phyloP scores from a whole-genome alignment of 1,140 invertebrate species.

The Pomacea maculata region DNA sequence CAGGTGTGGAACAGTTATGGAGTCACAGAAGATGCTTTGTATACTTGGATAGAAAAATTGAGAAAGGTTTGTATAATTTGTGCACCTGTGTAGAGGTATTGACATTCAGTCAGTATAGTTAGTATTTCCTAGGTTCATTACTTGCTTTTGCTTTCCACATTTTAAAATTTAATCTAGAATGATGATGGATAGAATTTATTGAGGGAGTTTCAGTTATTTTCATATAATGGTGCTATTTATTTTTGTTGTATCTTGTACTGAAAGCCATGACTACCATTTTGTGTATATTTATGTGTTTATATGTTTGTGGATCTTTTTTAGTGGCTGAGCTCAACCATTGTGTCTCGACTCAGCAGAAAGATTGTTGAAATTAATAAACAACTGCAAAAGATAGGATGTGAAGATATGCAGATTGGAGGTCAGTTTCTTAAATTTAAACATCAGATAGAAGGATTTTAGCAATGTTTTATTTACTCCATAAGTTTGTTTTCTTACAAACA shows the following conservation, averaged over 20 bases:
- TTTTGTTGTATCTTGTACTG: no score
- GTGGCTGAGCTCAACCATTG: slow-evolving; percentile 83
- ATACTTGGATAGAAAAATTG: slow-evolving; percentile 64
- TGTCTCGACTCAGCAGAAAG: slow-evolving; percentile 76
- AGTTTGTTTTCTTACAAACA: no score
- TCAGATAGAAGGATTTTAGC: no score
- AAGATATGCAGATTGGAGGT: slow-evolving; percentile 77
- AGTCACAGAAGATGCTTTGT: slow-evolving; percentile 58
- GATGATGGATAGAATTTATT: no score
- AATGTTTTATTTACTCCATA: no score
- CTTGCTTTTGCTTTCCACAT: no score
- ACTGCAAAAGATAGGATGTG: slow-evolving; percentile 74
- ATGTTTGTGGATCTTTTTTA: slow-evolving; percentile 51
- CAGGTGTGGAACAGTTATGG: slow-evolving; percentile 60
- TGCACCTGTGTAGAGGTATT: not conserved
- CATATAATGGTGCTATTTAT: no score
- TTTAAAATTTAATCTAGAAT: not conserved
- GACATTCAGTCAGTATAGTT: not conserved
- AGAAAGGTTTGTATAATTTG: slow-evolving; percentile 55
- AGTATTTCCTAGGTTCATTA: no score
- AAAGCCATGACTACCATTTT: no score
- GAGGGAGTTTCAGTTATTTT: no score
- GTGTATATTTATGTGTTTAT: not conserved
- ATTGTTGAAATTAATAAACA: slow-evolving; percentile 76
- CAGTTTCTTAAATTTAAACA: slow-evolving; percentile 17